phyloP scores from a whole-genome alignment of 2,888 invertebrate species.

The Vannuccia rotundouncinata region DNA sequence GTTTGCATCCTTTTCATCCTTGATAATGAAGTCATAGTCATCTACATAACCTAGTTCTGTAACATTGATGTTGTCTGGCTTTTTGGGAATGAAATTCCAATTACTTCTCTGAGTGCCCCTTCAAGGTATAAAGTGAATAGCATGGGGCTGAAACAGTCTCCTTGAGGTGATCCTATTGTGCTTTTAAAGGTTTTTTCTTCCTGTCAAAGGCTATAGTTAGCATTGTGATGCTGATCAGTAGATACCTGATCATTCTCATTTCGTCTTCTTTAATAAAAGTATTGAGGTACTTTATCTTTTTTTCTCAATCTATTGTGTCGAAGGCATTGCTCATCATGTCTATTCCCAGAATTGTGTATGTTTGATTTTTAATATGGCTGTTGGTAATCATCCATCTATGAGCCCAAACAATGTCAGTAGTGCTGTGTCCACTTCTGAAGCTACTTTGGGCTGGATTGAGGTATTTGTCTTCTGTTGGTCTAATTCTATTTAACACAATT shows the following conservation, averaged over 20 bases:
- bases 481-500: too few species aligned
- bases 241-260: background rate
- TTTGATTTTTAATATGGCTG: background rate
- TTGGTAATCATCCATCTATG: background rate
- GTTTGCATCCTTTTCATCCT: background rate
- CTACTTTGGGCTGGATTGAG: background rate
- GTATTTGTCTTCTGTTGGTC: too few species aligned
- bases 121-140: background rate
- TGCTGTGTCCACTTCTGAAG: background rate
- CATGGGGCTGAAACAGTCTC: slow-evolving; percentile 11
- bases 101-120: background rate
- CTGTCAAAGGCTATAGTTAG: background rate
- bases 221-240: background rate
- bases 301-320: background rate
- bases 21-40: background rate
- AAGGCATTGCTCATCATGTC: background rate
- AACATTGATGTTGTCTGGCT: background rate
- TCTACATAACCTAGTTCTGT: background rate
- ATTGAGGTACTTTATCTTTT: background rate
- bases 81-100: background rate
- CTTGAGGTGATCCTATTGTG: background rate
- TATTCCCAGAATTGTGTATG: too few species aligned
- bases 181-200: background rate
- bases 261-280: background rate
- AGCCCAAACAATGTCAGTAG: background rate